These are phyloP conservation scores for Papilio helenus DNA, from an alignment of 1,140 invertebrate species.

Conservation along the genomic window DNA sequence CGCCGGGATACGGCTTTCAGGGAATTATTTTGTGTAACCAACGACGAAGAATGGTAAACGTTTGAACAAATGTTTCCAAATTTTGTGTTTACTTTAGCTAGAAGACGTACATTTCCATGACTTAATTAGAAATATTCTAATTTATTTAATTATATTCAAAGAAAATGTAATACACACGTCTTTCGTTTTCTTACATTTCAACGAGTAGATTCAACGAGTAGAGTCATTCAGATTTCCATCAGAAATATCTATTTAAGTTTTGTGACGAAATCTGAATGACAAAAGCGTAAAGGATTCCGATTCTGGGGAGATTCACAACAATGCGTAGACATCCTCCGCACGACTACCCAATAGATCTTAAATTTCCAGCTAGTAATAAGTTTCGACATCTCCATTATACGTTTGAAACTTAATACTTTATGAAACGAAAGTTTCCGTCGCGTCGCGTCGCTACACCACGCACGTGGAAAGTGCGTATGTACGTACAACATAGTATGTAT, in stretches of 20 bases:
- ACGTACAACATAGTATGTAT: background rate
- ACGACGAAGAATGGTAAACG: slow-evolving; percentile 15
- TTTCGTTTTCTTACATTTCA: background rate
- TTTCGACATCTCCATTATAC: background rate
- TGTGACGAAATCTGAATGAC: too few species aligned
- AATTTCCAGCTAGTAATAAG: background rate
- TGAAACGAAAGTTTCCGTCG: slow-evolving; percentile 20
- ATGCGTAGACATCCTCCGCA: background rate
- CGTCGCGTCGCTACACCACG: background rate
- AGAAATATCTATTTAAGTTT: too few species aligned
- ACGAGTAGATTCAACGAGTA: background rate
- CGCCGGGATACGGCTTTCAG: slow-evolving; percentile 14
- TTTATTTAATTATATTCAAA: background rate
- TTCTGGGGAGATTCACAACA: background rate
- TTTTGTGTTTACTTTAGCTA: background rate
- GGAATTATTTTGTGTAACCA: slow-evolving; percentile 13
- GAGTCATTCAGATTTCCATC: too few species aligned
- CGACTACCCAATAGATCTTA: background rate
- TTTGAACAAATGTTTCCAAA: background rate
- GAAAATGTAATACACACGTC: background rate
- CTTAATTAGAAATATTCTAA: background rate
- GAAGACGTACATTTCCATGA: background rate
- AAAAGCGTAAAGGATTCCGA: too few species aligned
- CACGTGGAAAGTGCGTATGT: slow-evolving; percentile 17
- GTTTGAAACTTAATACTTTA: background rate